Evolutionary conservation across 2,888 invertebrate species (phyloP).

Genomic region (Phorcus lineatus): DNA sequence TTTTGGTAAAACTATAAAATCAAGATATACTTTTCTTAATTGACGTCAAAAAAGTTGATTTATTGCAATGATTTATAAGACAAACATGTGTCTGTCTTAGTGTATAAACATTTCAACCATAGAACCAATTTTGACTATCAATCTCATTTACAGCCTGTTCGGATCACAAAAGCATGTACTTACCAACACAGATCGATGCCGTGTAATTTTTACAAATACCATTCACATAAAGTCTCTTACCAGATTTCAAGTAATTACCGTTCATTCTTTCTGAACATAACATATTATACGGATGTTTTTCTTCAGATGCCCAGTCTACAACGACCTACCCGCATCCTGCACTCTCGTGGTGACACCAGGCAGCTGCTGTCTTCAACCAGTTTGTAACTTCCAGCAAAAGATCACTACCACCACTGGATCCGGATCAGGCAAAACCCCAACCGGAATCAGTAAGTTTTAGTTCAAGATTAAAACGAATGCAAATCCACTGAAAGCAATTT

Average conservation of each 20-base stretch:
- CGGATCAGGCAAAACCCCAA: constrained; percentile 48
- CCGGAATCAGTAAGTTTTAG: constrained; percentile 49
- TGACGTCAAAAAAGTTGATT: too few species aligned
- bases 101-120: too few species aligned
- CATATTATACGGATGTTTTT: not conserved
- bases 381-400: constrained; percentile 59
- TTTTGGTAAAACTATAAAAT: not conserved
- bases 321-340: constrained; percentile 55
- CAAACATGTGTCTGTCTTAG: too few species aligned
- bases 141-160: too few species aligned
- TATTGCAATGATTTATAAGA: too few species aligned
- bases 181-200: too few species aligned
- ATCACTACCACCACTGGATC: constrained; percentile 48
- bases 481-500: too few species aligned
- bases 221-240: not conserved
- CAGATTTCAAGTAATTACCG: not conserved
- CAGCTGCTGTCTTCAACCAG: constrained; percentile 58
- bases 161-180: too few species aligned
- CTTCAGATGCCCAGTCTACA: constrained; percentile 59
- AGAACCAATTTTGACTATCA: too few species aligned
- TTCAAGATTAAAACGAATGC: too few species aligned
- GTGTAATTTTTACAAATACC: not conserved
- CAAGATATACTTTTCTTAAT: too few species aligned
- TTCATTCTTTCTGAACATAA: not conserved
- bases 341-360: constrained; percentile 52